Percentiles rank a stretch among this genome's conserved stretches.
phyloP scores from a whole-genome alignment of 2,113 vertebrate species.

The Daboia siamensis region DNA sequence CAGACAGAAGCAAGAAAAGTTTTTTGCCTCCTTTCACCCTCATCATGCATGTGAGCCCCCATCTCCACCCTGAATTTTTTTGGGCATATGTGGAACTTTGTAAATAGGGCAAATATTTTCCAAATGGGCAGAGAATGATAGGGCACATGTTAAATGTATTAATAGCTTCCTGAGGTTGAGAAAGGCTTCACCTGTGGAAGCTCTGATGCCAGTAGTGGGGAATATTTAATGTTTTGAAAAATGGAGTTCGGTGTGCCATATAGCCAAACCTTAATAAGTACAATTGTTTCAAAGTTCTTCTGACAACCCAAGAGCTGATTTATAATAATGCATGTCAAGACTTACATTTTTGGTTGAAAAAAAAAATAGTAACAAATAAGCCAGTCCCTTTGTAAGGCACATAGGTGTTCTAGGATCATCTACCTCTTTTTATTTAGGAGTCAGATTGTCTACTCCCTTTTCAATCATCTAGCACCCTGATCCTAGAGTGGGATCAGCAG shows the following conservation, averaged over 20 bases:
- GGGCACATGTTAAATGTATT: neutral
- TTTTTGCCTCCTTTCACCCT: neutral
- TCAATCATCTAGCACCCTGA: neutral
- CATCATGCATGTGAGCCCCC: neutral
- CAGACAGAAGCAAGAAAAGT: neutral
- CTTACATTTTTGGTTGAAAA: neutral
- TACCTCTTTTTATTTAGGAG: no score
- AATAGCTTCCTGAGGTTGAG: neutral
- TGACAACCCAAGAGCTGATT: neutral
- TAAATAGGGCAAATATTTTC: neutral
- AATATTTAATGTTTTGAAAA: neutral
- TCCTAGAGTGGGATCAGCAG: neutral
- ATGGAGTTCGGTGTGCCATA: neutral
- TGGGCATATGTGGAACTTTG: neutral
- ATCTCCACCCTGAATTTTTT: neutral
- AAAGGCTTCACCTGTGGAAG: neutral
- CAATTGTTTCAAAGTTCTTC: neutral
- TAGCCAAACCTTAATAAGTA: neutral
- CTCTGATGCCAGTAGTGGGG: neutral
- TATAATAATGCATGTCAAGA: neutral
- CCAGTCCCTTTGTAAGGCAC: neutral
- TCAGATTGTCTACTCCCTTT: neutral
- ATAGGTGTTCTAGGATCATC: neutral
- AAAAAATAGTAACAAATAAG: neutral
- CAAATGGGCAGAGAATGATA: neutral